These are phyloP conservation scores for Amorpha juglandis DNA, from an alignment of 2,888 invertebrate genomes.

Conservation along the genomic window DNA sequence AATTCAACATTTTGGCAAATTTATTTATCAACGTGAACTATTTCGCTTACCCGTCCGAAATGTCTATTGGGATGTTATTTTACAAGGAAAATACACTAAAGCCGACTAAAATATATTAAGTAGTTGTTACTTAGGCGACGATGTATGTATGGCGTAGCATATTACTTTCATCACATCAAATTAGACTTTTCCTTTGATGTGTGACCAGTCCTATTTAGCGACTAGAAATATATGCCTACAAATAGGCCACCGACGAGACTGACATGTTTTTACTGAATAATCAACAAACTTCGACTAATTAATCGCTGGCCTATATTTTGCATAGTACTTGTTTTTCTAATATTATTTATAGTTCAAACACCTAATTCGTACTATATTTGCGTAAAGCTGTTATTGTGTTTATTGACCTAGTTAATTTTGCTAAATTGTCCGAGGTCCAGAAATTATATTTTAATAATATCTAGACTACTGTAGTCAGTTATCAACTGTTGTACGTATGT, in stretches of 20 bases:
- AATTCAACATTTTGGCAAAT: too few relatives aligned
- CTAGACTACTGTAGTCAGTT: too few relatives aligned
- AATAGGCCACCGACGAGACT: neutral
- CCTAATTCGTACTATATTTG: neutral
- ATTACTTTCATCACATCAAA: neutral
- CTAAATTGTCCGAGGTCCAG: too few relatives aligned
- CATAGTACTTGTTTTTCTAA: neutral
- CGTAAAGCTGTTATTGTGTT: too few relatives aligned
- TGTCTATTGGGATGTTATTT: neutral
- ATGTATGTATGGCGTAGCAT: neutral
- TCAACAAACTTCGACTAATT: constrained; percentile 10
- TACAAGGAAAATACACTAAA: neutral
- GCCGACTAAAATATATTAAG: constrained; percentile 10
- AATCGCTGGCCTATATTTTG: neutral
- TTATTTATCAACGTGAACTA: too few relatives aligned
- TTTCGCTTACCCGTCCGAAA: too few relatives aligned
- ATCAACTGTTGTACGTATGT: too few relatives aligned
- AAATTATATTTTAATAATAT: too few relatives aligned
- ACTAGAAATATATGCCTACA: neutral
- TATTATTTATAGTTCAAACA: neutral
- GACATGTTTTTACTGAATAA: neutral
- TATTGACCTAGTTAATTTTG: too few relatives aligned
- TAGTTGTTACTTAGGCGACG: constrained; percentile 1
- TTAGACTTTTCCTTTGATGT: neutral
- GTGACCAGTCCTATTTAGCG: neutral